phyloP scores from a whole-genome alignment of 2,797 vertebrate species.

The Florisuga fusca region DNA sequence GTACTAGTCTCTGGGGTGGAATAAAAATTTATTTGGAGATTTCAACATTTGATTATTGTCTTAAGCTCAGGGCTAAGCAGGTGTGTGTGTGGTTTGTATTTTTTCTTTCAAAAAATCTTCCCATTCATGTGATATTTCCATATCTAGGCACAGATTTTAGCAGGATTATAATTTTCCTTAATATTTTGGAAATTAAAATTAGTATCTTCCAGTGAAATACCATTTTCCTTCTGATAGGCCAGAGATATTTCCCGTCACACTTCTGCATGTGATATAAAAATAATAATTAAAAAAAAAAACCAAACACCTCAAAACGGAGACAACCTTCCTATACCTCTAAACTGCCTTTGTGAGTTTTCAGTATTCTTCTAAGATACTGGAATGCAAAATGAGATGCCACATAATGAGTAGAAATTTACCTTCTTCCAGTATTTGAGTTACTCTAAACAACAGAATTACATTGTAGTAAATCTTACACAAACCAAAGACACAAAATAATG shows the following conservation, averaged over 20 bases:
- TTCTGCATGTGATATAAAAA: not conserved
- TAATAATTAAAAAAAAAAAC: not conserved
- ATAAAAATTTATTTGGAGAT: not conserved
- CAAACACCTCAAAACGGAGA: not conserved
- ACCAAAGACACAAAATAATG: not conserved
- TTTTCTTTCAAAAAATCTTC: not conserved
- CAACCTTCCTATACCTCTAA: rapidly evolving
- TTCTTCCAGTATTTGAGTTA: not conserved
- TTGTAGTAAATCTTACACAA: not conserved
- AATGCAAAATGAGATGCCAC: not conserved
- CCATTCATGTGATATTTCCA: not conserved
- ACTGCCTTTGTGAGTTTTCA: not conserved
- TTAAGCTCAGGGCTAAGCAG: not conserved
- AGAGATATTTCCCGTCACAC: not conserved
- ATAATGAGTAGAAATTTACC: not conserved
- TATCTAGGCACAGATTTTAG: not conserved
- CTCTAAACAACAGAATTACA: not conserved
- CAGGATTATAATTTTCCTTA: not conserved
- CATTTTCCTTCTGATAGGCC: not conserved
- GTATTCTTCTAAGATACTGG: not conserved
- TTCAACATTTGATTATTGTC: not conserved
- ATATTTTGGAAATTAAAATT: not conserved
- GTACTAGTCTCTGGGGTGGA: not conserved
- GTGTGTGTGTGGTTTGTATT: too few species aligned
- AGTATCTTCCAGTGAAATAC: not conserved